These are phyloP conservation scores for Micronycteris hirsuta DNA, from an alignment of 2,113 vertebrate species.

Conservation along the genomic window DNA sequence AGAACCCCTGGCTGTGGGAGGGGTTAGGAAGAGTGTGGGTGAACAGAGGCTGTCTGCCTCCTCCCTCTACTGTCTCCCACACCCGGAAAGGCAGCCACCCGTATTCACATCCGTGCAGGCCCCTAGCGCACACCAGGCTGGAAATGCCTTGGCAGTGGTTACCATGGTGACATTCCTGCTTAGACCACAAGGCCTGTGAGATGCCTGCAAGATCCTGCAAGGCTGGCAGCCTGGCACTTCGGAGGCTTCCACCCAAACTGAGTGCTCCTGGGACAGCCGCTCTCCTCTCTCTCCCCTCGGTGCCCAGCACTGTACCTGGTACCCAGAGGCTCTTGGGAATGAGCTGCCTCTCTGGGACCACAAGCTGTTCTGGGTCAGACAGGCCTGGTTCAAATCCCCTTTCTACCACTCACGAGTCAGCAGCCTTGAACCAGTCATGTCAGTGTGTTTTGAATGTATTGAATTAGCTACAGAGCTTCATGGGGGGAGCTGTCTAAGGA, in stretches of 20 bases:
- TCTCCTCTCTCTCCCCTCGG: not conserved
- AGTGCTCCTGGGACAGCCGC: not conserved
- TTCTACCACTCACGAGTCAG: not conserved
- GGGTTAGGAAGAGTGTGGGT: not conserved
- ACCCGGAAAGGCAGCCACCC: conserved; percentile 2
- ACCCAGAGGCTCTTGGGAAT: not conserved
- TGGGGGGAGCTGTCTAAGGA: not conserved
- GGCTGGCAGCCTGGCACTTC: not conserved
- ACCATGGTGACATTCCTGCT: conserved; percentile 42
- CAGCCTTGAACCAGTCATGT: not conserved
- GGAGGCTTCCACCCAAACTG: not conserved
- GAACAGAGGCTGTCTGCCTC: not conserved
- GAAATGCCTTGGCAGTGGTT: conserved; percentile 43
- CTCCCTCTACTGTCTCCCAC: not conserved
- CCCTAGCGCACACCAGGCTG: not conserved
- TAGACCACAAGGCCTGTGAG: not conserved
- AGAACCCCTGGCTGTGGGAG: not conserved
- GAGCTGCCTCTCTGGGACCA: not conserved
- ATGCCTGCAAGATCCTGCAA: not conserved
- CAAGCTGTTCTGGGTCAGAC: not conserved
- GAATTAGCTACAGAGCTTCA: not conserved
- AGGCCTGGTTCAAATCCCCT: not conserved
- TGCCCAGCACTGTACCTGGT: not conserved
- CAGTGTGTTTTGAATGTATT: not conserved
- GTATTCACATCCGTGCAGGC: not conserved